Base-by-base conservation (phyloP, 1,140 invertebrate species). In the Ceratina japonica region DNA sequence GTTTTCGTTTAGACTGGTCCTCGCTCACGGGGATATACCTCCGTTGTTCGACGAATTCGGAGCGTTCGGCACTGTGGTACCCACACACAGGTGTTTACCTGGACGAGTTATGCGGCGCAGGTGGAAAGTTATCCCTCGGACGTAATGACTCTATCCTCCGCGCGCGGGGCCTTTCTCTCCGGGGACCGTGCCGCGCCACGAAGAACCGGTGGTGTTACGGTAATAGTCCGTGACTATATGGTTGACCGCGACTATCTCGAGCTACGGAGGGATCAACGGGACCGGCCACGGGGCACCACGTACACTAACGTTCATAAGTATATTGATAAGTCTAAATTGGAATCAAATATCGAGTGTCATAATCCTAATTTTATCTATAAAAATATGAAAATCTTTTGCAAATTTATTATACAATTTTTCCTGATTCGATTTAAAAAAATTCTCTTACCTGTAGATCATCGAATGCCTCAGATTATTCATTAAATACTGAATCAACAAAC, bases 171-270 rank as follows among this genome's bases (percentile, higher is more conserved):
- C 52, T 75, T 81, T 71, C 68, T 75, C 74, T 54, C 37, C 54
- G 84, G 70, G 86, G 84, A 86, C 71, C 84, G 66, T 81, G 83
- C 82, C 13, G 20, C 10, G 18, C 27, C 82, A 75, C 75, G 74
- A 75, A 80, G 84, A 83, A 79, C 86, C 82, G 59, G 63, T 72
- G 77, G 65, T 84, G 66, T 64, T 82, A 82, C 80, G 72, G 72
- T 84, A 87, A 87, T 82, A 82, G 80, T 72, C 80, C 80, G 58
- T 86, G 83, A 83, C 84, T 80, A 63, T 74, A 85, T 62, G 73
- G 64, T 80, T 73, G 68, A 80, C 84, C 83, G 75, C 83, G 83
- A 84, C 73, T 85, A 84, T 85, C 84, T 44, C 59, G 58, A 37
- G 54, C 71, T 62, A 27, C 20, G 58, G 31, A 71, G 69, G 70